These are phyloP conservation scores for Cynoglossus semilaevis DNA, from an alignment of 2,113 vertebrate genomes.

Conservation along the genomic window DNA sequence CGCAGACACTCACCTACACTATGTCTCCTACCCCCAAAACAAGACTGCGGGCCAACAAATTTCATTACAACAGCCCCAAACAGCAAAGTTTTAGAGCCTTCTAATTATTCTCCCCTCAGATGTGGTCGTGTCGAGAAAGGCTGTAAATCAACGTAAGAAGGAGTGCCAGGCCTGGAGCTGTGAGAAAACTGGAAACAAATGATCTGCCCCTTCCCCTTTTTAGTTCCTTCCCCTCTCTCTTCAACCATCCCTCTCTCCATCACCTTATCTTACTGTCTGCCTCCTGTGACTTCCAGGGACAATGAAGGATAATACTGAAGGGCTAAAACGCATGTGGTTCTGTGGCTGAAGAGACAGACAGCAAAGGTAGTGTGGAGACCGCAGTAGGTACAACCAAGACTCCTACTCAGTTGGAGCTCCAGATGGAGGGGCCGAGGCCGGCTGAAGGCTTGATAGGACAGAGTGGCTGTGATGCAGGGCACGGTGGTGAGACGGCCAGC, in stretches of 20 bases:
- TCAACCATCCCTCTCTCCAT: slow-evolving; percentile 32
- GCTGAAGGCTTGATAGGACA: slow-evolving; percentile 12
- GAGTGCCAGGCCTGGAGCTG: slow-evolving; percentile 84
- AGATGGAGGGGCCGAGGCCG: not conserved
- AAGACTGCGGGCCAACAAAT: slow-evolving; percentile 74
- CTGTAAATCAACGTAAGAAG: slow-evolving; percentile 82
- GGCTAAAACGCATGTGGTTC: slow-evolving; percentile 2
- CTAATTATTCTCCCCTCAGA: slow-evolving; percentile 88
- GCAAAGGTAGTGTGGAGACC: slow-evolving; percentile 1
- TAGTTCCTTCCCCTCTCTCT: slow-evolving; percentile 19
- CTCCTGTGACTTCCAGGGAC: slow-evolving; percentile 38
- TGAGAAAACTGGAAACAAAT: slow-evolving; percentile 92
- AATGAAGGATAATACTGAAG: slow-evolving; percentile 22
- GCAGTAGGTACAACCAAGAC: not conserved
- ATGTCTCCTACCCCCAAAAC: slow-evolving; percentile 47
- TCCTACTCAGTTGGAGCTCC: slow-evolving; percentile 8
- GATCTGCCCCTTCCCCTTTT: slow-evolving; percentile 69
- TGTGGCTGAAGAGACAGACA: not conserved
- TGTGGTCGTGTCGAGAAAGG: slow-evolving; percentile 82
- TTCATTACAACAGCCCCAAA: slow-evolving; percentile 82
- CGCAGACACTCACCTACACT: slow-evolving; percentile 42
- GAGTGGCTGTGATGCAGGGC: not conserved
- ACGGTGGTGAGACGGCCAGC: slow-evolving; percentile 23
- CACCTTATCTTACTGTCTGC: slow-evolving; percentile 33
- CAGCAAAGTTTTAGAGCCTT: slow-evolving; percentile 83